phyloP scores from a whole-genome alignment of 2,797 vertebrate species.

The Hyperoplus lanceolatus region DNA sequence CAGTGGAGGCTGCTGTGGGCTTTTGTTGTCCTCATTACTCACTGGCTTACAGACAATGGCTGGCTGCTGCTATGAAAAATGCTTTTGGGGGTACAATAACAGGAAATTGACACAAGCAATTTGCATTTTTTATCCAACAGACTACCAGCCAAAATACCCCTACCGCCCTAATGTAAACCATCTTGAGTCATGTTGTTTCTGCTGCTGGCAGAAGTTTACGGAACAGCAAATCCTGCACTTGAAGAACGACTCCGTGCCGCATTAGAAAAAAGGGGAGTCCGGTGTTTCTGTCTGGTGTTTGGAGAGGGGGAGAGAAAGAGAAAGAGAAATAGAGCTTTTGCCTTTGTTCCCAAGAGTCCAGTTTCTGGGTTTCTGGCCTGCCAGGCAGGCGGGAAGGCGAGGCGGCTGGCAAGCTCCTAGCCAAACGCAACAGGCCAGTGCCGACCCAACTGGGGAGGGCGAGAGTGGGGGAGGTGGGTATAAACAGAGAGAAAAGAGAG shows the following conservation, averaged over 20 bases:
- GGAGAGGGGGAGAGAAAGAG: conserved; percentile 18
- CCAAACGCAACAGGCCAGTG: conserved; percentile 45
- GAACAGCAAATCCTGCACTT: conserved; percentile 49
- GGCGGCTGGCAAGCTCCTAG: conserved; percentile 33
- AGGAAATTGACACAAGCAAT: conserved; percentile 73
- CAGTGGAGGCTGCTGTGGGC: conserved; percentile 39
- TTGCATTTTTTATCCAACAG: conserved; percentile 64
- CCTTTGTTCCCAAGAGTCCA: conserved; percentile 46
- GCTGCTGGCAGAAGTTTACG: conserved; percentile 53
- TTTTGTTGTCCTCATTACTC: conserved; percentile 60
- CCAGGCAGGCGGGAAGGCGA: conserved; percentile 37
- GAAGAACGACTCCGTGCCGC: conserved; percentile 39
- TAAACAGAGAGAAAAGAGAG: conserved; percentile 27
- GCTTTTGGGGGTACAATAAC: conserved; percentile 67
- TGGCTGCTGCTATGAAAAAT: conserved; percentile 71
- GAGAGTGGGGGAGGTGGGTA: conserved; percentile 7
- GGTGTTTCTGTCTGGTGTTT: conserved; percentile 62
- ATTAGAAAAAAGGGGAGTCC: conserved; percentile 45
- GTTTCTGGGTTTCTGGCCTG: conserved; percentile 43
- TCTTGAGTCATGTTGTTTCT: conserved; percentile 64
- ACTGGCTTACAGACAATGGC: conserved; percentile 60
- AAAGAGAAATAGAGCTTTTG: conserved; percentile 30
- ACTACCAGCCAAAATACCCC: conserved; percentile 58
- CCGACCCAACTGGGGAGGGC: conserved; percentile 31
- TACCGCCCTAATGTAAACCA: conserved; percentile 65